Evolutionary conservation across 2,888 invertebrate genomes (phyloP).

Genomic region (Acronicta leporina): DNA sequence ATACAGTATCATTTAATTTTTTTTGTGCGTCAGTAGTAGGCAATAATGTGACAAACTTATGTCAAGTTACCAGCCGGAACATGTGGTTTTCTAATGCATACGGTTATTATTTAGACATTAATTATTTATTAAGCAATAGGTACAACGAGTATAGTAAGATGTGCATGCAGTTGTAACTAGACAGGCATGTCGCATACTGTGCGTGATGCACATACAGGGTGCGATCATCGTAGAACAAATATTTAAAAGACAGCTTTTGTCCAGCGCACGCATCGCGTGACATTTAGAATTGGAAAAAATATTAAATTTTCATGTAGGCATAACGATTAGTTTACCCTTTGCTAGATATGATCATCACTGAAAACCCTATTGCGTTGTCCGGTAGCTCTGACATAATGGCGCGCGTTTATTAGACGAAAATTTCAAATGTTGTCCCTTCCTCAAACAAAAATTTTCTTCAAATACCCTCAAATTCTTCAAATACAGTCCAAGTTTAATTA

Average conservation of each 20-base stretch:
- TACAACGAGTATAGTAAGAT: slow-evolving; percentile 10
- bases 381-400: slow-evolving; percentile 2
- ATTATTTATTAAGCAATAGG: slow-evolving; percentile 13
- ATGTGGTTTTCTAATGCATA: slow-evolving; percentile 33
- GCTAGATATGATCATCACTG: slow-evolving; percentile 18
- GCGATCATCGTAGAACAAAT: slow-evolving; percentile 37
- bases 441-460: slow-evolving; percentile 13
- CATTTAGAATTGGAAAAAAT: slow-evolving; percentile 41
- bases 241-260: slow-evolving; percentile 49
- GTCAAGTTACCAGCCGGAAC: slow-evolving; percentile 23
- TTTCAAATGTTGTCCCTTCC: slow-evolving; percentile 9
- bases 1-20: slow-evolving; percentile 17
- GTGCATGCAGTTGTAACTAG: slow-evolving; percentile 41
- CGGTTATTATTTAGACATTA: slow-evolving; percentile 17
- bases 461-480: slow-evolving; percentile 9
- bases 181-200: slow-evolving; percentile 25
- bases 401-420: neutral
- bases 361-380: slow-evolving; percentile 7
- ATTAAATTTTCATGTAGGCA: slow-evolving; percentile 16
- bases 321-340: slow-evolving; percentile 34
- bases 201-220: slow-evolving; percentile 36
- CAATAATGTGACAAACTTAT: slow-evolving; percentile 26
- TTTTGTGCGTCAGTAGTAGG: slow-evolving; percentile 39
- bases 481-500: neutral
- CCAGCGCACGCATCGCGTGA: slow-evolving; percentile 42